phyloP scores from a whole-genome alignment of 1,140 invertebrate species.

The Zaprionus ghesquierei region DNA sequence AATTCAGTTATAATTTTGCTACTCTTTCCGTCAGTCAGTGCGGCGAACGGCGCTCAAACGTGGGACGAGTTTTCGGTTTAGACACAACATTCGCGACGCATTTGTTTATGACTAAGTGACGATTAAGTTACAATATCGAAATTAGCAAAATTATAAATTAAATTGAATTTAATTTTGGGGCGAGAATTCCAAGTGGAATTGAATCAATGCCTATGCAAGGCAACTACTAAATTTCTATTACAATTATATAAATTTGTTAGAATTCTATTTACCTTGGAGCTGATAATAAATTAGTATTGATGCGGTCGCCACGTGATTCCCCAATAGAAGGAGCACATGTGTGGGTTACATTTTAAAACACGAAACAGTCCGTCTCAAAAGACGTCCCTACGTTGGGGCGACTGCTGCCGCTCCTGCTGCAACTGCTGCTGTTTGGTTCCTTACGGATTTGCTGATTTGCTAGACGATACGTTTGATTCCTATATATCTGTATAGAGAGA shows the following conservation, averaged over 20 bases:
- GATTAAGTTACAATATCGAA: not conserved
- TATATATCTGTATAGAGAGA: not conserved
- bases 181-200: not conserved
- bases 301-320: conserved; percentile 56
- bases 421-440: conserved; percentile 2
- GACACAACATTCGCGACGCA: conserved; percentile 17
- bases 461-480: not conserved
- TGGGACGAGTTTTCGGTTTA: conserved; percentile 42
- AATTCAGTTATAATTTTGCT: conserved; percentile 80
- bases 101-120: conserved; percentile 42
- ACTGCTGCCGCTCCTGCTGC: conserved; percentile 87
- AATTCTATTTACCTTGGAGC: conserved; percentile 30
- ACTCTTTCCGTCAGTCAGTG: conserved; percentile 68
- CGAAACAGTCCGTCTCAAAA: conserved; percentile 97
- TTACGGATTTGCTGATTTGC: not conserved
- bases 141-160: not conserved
- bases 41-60: conserved; percentile 57
- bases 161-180: not conserved
- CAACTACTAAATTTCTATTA: not conserved
- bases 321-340: conserved; percentile 88
- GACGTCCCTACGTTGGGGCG: conserved; percentile 96
- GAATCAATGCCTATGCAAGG: conserved; percentile 9
- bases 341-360: conserved; percentile 95
- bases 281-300: conserved; percentile 45
- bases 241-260: conserved; percentile 31